Conservation (phyloP, 2,888 invertebrate genomes). For the Camponotus fellah region DNA sequence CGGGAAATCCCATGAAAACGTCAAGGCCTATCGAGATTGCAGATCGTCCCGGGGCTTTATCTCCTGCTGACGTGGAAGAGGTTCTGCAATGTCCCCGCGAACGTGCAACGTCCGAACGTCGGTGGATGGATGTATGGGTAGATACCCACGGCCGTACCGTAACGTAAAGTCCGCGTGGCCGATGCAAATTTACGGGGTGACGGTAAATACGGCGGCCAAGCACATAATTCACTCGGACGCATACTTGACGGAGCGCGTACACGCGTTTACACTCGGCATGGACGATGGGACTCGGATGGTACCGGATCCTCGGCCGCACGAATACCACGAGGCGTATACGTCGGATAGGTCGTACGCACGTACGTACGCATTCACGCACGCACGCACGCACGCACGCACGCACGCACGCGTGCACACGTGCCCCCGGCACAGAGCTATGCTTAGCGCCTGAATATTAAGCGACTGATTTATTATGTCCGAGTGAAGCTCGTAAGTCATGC, state of each 20-base stretch:
- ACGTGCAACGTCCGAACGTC: conserved; percentile 30
- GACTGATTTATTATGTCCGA: conserved; percentile 70
- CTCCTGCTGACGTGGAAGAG: conserved; percentile 22
- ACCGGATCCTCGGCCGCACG: conserved; percentile 13
- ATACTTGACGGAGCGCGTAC: conserved; percentile 62
- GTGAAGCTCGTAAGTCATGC: conserved; percentile 63
- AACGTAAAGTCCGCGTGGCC: conserved; percentile 60
- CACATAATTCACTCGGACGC: conserved; percentile 78
- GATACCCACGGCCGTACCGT: conserved; percentile 24
- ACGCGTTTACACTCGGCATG: conserved; percentile 65
- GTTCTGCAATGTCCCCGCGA: conserved; percentile 14
- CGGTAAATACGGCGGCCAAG: conserved; percentile 77
- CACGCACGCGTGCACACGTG: not conserved
- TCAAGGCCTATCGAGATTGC: conserved; percentile 47
- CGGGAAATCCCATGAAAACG: conserved; percentile 47
- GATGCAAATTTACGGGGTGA: conserved; percentile 81
- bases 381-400: conserved; percentile 16
- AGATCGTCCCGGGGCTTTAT: conserved; percentile 32
- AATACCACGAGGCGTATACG: not conserved
- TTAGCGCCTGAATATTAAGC: conserved; percentile 60
- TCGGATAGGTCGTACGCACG: not conserved
- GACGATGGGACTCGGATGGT: conserved; percentile 26
- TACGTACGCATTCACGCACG: not conserved
- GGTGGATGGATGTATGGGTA: conserved; percentile 47
- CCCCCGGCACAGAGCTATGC: not conserved